Conservation (phyloP, 2,888 invertebrate species). For the Tipula unca region DNA sequence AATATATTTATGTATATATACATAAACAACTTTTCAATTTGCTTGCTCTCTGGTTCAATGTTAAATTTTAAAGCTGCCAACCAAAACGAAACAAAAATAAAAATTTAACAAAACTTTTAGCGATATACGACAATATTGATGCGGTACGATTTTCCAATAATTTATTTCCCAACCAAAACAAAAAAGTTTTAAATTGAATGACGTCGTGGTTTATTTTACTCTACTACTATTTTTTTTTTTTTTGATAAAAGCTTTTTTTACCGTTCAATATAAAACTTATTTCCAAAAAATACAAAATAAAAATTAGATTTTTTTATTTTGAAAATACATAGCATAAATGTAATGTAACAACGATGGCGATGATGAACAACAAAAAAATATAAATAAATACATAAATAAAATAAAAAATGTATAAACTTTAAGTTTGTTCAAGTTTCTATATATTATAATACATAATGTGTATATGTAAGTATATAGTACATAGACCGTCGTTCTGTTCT, state of each 20-base stretch:
- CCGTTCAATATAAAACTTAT: neutral
- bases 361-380: neutral
- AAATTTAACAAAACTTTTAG: neutral
- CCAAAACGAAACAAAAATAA: neutral
- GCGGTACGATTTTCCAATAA: neutral
- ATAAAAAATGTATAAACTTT: neutral
- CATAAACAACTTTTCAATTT: no score
- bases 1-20: no score
- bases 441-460: no score
- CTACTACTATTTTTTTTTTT: neutral
- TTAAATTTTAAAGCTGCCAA: neutral
- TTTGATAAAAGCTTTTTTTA: neutral
- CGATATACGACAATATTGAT: neutral
- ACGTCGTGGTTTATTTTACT: neutral
- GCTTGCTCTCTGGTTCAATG: neutral
- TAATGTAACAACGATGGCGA: neutral
- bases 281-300: neutral
- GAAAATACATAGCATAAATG: neutral
- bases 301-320: neutral
- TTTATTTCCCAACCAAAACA: neutral
- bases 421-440: neutral
- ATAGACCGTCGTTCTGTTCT: neutral
- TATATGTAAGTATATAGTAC: neutral
- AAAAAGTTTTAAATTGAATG: neutral
- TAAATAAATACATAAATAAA: neutral